These are phyloP conservation scores for Alectoris magna DNA, from an alignment of 2,797 vertebrate genomes.

Conservation along the genomic window DNA sequence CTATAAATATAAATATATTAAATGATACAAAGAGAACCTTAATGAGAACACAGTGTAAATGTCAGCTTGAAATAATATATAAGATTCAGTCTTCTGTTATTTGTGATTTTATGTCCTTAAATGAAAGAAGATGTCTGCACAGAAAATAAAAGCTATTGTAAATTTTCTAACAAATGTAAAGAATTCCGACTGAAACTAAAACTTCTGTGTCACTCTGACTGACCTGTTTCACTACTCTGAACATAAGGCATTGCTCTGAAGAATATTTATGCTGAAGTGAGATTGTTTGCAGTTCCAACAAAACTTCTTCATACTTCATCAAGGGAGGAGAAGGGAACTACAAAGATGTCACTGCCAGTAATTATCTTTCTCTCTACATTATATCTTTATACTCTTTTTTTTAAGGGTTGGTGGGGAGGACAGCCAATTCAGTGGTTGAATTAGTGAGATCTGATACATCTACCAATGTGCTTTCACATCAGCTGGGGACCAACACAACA, in stretches of 20 bases:
- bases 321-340: background rate
- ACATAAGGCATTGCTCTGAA: slow-evolving; percentile 23
- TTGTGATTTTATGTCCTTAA: background rate
- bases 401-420: background rate
- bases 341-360: slow-evolving; percentile 30
- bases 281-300: slow-evolving; percentile 53
- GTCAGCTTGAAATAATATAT: background rate
- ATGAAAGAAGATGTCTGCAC: background rate
- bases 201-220: background rate
- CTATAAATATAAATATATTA: slow-evolving; percentile 12
- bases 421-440: background rate
- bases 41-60: background rate
- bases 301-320: background rate
- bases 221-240: background rate
- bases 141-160: background rate
- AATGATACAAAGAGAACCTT: background rate
- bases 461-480: background rate
- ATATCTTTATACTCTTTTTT: background rate
- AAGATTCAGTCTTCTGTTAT: background rate
- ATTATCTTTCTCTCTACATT: slow-evolving; percentile 16
- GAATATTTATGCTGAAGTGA: slow-evolving; percentile 48
- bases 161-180: background rate
- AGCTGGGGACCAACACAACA: background rate
- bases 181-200: background rate
- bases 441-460: background rate